Conservation (phyloP, 2,888 invertebrate species). For the Trachelus troglodyta region DNA sequence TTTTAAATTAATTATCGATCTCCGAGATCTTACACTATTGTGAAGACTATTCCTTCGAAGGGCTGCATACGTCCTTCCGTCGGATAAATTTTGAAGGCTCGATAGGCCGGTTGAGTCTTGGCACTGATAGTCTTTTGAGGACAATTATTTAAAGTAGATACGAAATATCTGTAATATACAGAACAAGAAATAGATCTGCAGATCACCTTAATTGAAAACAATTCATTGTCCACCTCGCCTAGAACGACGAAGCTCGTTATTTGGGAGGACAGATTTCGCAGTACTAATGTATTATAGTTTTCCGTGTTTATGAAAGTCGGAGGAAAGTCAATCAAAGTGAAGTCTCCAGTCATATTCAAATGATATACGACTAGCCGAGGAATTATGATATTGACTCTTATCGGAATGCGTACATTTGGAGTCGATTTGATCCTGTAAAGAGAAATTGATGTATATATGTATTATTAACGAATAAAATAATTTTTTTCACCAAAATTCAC, state of each 20-base stretch:
- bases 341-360: conserved; percentile 58
- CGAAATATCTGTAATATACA: not conserved
- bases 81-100: conserved; percentile 48
- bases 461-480: not conserved
- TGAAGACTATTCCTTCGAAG: conserved; percentile 53
- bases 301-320: conserved; percentile 60
- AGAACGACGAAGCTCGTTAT: conserved; percentile 62
- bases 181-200: conserved; percentile 3
- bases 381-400: conserved; percentile 49
- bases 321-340: conserved; percentile 65
- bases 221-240: conserved; percentile 51
- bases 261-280: conserved; percentile 65
- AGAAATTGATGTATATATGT: not conserved
- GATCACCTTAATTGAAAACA: conserved; percentile 50
- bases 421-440: conserved; percentile 44
- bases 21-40: conserved; percentile 41
- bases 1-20: not conserved
- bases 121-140: conserved; percentile 33
- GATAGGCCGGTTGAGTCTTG: conserved; percentile 35
- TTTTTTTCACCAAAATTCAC: conserved; percentile 64
- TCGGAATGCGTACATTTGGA: conserved; percentile 44
- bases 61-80: conserved; percentile 53
- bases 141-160: not conserved
- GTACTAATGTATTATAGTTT: conserved; percentile 56
- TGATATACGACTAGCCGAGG: conserved; percentile 60